Base-by-base conservation (phyloP, 2,888 invertebrate species). In the Dorcus hopei region DNA sequence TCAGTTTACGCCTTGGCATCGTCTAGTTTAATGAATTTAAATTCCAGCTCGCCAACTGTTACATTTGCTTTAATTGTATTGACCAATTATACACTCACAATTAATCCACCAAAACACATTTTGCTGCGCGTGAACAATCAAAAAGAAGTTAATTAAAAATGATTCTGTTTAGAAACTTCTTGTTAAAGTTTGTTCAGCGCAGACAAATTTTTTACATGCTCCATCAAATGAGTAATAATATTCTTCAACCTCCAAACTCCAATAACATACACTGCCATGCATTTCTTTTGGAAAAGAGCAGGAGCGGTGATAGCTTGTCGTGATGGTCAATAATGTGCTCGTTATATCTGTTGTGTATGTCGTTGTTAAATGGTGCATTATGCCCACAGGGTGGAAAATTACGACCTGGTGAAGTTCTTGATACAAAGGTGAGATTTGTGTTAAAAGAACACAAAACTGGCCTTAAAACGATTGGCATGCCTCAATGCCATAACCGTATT, bases 351-450 rank as follows among this genome's bases (percentile, higher is more conserved):
- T 61, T 58, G 65, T 61, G 52, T 56, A 59, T 58, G 58, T 51
- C 56, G 49, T 64, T 61, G 54, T 49, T 65, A 58, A 64, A 63
- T 59, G 55, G 54, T 41, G 38, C 43, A 53, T 58, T 61, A 48
- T 83, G 81, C 82, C 82, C 80, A 79, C 85, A 86, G 86, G 85
- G 82, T 82, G 85, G 85, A 82, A 86, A 83, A 82, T 87, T 89
- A 81, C 88, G 89, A 80, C 89, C 89, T 78, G 89, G 89, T 81
- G 89, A 89, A 83, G 85, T 89, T 77, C 81, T 84, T 79, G 88
- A 88, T 80, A 81, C 82, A 79, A 88, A 89, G 89, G 89, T 89
- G 86, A 85, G 85, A 82, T 83, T 84, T 84, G 83, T 83, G 83
- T 82, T 80, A 26, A 19, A 40, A 11, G 51, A 65, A 76, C 77